phyloP scores from a whole-genome alignment of 2,797 vertebrate species.

The Dromococcyx pavoninus region DNA sequence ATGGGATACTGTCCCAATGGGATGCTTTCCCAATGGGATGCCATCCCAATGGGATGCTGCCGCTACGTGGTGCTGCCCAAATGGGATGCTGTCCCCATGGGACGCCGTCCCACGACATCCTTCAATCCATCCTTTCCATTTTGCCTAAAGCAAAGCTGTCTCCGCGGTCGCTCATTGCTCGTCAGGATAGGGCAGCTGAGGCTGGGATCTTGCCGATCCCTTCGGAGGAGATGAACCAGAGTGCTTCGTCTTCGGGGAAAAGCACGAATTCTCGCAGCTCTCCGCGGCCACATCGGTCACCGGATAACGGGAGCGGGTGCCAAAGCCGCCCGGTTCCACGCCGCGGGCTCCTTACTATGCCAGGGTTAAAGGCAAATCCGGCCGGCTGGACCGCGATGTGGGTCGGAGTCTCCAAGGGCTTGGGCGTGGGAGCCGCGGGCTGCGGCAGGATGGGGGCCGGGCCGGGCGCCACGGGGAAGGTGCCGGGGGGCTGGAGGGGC shows the following conservation, averaged over 20 bases:
- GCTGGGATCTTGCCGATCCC: not conserved
- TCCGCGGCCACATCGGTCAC: not conserved
- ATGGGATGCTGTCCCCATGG: no score
- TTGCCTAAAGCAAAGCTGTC: not conserved
- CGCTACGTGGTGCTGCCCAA: no score
- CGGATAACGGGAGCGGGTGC: not conserved
- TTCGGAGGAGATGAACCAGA: fast-evolving
- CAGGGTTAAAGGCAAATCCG: constrained; percentile 90
- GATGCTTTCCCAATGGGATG: fast-evolving
- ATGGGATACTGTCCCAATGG: no score
- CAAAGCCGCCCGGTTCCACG: fast-evolving
- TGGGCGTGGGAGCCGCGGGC: constrained; percentile 71
- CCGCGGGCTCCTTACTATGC: constrained; percentile 82
- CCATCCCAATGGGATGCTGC: no score
- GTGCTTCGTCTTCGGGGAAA: not conserved
- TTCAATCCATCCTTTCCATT: not conserved
- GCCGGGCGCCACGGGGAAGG: constrained; percentile 64
- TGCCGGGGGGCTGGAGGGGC: constrained; percentile 75
- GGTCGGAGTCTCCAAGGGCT: constrained; percentile 79
- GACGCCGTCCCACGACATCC: not conserved
- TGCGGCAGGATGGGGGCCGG: constrained; percentile 77
- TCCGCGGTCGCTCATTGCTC: fast-evolving
- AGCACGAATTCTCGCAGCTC: not conserved
- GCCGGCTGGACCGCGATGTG: constrained; percentile 88
- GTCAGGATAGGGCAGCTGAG: not conserved